phyloP scores from a whole-genome alignment of 2,113 vertebrate species.

The Gavia stellata region DNA sequence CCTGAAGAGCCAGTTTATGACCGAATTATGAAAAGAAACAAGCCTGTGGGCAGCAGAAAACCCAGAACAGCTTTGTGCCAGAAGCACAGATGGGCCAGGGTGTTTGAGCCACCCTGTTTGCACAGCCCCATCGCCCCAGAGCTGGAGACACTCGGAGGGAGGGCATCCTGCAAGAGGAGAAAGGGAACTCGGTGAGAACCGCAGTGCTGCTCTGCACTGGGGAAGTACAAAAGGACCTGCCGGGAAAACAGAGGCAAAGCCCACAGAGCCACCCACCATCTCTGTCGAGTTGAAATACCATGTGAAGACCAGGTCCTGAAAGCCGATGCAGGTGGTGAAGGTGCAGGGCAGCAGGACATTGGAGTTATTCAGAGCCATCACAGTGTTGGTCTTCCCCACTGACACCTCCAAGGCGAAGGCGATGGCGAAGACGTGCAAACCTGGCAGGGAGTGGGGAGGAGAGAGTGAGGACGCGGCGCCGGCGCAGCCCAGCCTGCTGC shows the following conservation, averaged over 20 bases:
- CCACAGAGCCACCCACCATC: background rate
- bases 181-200: background rate
- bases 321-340: slow-evolving; percentile 89
- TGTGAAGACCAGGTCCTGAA: slow-evolving; percentile 81
- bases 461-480: background rate
- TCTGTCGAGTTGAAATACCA: slow-evolving; percentile 78
- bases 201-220: background rate
- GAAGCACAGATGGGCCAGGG: background rate
- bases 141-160: background rate
- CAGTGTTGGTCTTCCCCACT: slow-evolving; percentile 82
- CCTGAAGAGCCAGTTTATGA: background rate
- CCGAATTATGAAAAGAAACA: background rate
- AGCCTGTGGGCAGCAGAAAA: background rate
- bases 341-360: slow-evolving; percentile 83
- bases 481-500: background rate
- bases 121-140: background rate
- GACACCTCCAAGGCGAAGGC: slow-evolving; percentile 82
- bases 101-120: background rate
- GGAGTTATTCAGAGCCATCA: slow-evolving; percentile 86
- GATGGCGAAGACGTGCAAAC: slow-evolving; percentile 34
- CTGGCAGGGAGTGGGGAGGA: slow-evolving; percentile 4
- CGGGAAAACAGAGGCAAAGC: background rate
- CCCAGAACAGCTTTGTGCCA: background rate
- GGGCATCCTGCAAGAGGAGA: background rate
- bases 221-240: background rate